Conservation (phyloP, 1,140 invertebrate genomes). For the Cyrtorhinus lividipennis region DNA sequence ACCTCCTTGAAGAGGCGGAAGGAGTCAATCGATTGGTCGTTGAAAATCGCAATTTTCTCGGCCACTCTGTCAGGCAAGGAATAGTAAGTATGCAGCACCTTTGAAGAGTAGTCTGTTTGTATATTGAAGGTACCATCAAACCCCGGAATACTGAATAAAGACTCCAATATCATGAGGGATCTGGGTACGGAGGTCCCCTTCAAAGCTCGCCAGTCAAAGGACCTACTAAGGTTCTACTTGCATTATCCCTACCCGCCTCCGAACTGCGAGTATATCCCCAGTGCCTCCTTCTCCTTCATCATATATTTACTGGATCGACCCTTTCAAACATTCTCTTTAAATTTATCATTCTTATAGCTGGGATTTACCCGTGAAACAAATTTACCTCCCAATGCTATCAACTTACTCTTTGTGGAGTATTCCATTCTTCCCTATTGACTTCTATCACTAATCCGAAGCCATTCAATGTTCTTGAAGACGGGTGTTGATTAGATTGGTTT, state of each 20-base stretch:
- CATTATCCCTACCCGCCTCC: background rate
- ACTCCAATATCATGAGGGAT: conserved; percentile 1
- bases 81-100: conserved; percentile 4
- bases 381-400: no score
- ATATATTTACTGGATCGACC: conserved; percentile 1
- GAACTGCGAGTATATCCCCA: background rate
- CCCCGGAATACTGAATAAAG: conserved; percentile 2
- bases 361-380: background rate
- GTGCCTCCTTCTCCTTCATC: background rate
- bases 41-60: background rate
- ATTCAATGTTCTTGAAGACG: no score
- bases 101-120: background rate
- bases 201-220: background rate
- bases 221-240: background rate
- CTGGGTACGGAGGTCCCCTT: background rate
- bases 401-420: no score
- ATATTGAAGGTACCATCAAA: background rate
- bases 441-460: no score
- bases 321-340: conserved; percentile 5
- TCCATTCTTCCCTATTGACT: no score
- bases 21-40: background rate
- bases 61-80: background rate
- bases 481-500: no score
- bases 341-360: conserved; percentile 4
- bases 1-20: no score